Conservation (phyloP, 2,888 invertebrate species). For the Drosophila mettleri region DNA sequence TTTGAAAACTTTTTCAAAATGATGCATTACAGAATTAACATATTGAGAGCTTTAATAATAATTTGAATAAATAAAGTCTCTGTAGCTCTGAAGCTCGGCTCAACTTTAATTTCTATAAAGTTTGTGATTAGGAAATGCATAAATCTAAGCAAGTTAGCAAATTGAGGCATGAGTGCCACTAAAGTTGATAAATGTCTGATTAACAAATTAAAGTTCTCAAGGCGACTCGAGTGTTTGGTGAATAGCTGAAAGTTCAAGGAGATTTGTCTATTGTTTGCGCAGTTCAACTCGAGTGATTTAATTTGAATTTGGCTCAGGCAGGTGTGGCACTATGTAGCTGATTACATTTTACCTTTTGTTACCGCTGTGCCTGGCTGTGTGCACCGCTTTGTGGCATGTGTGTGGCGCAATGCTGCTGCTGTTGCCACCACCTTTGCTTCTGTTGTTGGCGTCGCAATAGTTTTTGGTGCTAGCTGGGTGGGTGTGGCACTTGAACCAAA, state of each 20-base stretch:
- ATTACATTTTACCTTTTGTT: background rate
- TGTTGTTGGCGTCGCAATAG: constrained; percentile 38
- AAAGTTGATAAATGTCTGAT: too few relatives aligned
- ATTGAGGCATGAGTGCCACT: too few relatives aligned
- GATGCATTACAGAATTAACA: too few relatives aligned
- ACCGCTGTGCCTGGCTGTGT: background rate
- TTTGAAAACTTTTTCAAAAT: too few relatives aligned
- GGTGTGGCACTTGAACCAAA: constrained; percentile 52
- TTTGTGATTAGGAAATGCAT: too few relatives aligned
- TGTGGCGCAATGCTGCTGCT: constrained; percentile 9
- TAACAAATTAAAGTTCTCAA: background rate
- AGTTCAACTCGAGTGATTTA: constrained; percentile 1
- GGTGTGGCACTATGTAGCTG: constrained; percentile 5
- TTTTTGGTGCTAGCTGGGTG: constrained; percentile 15
- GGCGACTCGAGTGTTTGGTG: too few relatives aligned
- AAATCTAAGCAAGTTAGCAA: too few relatives aligned
- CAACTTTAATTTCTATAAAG: too few relatives aligned
- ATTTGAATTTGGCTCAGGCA: constrained; percentile 3
- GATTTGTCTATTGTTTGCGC: background rate
- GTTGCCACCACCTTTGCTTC: too few relatives aligned
- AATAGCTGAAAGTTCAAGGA: constrained; percentile 1
- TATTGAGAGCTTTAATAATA: too few relatives aligned
- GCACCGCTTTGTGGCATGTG: constrained; percentile 25
- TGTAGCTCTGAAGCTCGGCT: too few relatives aligned
- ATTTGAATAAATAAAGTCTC: too few relatives aligned